A percentile compares a stretch with the other conserved stretches of the same genome.
Evolutionary conservation across 2,113 vertebrate genomes (phyloP).

Genomic region (Callocephalon fimbriatum): DNA sequence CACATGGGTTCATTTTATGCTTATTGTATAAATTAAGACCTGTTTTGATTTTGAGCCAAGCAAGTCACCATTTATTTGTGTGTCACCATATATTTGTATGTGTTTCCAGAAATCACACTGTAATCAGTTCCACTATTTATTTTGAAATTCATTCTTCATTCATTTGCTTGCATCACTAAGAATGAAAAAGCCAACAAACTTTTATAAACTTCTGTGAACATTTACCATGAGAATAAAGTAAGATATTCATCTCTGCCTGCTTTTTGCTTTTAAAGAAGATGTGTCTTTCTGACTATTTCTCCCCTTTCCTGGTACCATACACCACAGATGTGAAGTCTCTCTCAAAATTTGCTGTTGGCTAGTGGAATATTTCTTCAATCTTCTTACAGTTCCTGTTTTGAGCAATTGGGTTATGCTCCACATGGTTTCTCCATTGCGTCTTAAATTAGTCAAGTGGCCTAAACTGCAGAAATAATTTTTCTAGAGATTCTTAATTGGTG

Average conservation of each 20-base stretch:
- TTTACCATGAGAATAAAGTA: background rate
- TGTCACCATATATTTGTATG: background rate
- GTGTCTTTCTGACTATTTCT: background rate
- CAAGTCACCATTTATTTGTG: background rate
- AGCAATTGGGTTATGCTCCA: background rate
- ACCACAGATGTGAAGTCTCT: background rate
- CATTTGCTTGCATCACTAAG: background rate
- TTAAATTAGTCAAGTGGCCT: background rate
- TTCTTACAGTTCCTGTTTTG: background rate
- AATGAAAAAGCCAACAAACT: background rate
- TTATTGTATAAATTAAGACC: background rate
- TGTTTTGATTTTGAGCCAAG: background rate
- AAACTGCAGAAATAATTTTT: background rate
- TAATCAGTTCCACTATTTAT: constrained; percentile 6
- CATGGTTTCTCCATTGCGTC: background rate
- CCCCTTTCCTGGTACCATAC: background rate
- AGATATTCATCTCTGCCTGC: background rate
- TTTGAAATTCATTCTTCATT: constrained; percentile 23
- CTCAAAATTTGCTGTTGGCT: background rate
- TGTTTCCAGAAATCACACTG: constrained; percentile 21
- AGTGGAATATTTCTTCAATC: background rate
- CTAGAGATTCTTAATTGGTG: background rate
- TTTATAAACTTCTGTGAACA: background rate
- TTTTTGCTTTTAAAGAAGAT: background rate
- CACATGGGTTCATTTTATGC: background rate